Conservation (phyloP, 2,797 vertebrate species). For the Pangasius larnaudii region DNA sequence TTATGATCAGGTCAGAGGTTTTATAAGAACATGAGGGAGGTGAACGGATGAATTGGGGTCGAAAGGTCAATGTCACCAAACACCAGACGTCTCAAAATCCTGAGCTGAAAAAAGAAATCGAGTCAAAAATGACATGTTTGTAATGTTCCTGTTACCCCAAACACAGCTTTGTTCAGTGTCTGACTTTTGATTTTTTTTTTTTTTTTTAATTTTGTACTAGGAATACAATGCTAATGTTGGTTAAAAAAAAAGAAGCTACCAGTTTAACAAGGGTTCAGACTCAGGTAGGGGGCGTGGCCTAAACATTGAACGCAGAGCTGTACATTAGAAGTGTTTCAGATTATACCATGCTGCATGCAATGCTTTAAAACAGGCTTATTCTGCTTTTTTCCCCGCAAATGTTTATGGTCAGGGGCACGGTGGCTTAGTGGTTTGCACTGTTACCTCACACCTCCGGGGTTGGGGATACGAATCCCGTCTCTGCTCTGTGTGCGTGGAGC, state of each 20-base stretch:
- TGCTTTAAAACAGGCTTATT: neutral
- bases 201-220: too few relatives aligned
- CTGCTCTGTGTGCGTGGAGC: too few relatives aligned
- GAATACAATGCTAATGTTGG: too few relatives aligned
- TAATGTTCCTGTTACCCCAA: neutral
- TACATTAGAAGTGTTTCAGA: neutral
- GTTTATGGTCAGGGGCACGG: neutral
- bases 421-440: too few relatives aligned
- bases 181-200: too few relatives aligned
- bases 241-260: neutral
- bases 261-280: neutral
- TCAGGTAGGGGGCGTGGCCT: neutral
- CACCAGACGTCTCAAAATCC: neutral
- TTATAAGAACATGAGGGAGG: neutral
- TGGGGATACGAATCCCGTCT: too few relatives aligned
- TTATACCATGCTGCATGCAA: neutral
- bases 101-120: neutral
- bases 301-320: neutral
- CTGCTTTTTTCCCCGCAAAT: neutral
- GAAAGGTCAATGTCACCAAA: neutral
- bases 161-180: too few relatives aligned
- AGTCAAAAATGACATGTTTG: neutral
- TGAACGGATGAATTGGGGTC: neutral
- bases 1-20: conserved; percentile 27
- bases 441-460: too few relatives aligned